Conservation (phyloP, 2,113 vertebrate genomes). For the Oryzias curvinotus region DNA sequence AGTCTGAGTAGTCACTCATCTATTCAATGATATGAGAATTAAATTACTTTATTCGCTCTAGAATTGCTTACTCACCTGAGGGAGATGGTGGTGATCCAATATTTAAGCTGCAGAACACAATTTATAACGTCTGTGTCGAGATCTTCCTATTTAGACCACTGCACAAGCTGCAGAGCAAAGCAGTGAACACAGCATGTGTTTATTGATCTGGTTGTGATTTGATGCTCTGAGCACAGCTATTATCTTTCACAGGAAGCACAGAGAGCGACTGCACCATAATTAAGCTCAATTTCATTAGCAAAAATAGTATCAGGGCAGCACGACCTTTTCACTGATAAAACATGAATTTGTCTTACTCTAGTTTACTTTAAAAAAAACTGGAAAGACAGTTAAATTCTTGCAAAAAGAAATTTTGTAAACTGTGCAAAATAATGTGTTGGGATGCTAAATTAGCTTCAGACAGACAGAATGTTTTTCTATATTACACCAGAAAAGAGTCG, state of each 20-base stretch:
- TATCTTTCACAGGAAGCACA: slow-evolving; percentile 33
- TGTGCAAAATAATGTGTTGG: too few species aligned
- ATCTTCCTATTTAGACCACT: slow-evolving; percentile 35
- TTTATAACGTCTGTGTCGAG: slow-evolving; percentile 11
- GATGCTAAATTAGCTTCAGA: too few species aligned
- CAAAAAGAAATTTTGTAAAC: too few species aligned
- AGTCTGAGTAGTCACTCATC: slow-evolving; percentile 40
- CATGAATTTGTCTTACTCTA: too few species aligned
- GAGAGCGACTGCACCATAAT: slow-evolving; percentile 38
- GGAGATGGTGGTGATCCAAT: slow-evolving; percentile 24
- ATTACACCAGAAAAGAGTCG: too few species aligned
- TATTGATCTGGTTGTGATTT: slow-evolving; percentile 63
- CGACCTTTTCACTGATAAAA: slow-evolving; percentile 17
- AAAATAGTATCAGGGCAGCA: slow-evolving; percentile 23
- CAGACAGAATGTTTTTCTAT: too few species aligned
- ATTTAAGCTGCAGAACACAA: slow-evolving; percentile 35
- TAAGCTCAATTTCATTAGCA: slow-evolving; percentile 31
- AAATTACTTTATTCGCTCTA: slow-evolving; percentile 27
- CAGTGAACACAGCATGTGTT: slow-evolving; percentile 27
- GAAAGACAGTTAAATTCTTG: too few species aligned
- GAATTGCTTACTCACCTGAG: slow-evolving; percentile 34
- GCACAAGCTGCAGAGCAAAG: slow-evolving; percentile 48
- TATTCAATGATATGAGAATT: slow-evolving; percentile 32
- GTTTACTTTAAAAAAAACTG: too few species aligned
- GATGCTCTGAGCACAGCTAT: slow-evolving; percentile 43